Evolutionary conservation across 2,888 invertebrate genomes (phyloP), one percentile per base, ranked within the genome.

Genomic region (Mellilla xanthometata): DNA sequence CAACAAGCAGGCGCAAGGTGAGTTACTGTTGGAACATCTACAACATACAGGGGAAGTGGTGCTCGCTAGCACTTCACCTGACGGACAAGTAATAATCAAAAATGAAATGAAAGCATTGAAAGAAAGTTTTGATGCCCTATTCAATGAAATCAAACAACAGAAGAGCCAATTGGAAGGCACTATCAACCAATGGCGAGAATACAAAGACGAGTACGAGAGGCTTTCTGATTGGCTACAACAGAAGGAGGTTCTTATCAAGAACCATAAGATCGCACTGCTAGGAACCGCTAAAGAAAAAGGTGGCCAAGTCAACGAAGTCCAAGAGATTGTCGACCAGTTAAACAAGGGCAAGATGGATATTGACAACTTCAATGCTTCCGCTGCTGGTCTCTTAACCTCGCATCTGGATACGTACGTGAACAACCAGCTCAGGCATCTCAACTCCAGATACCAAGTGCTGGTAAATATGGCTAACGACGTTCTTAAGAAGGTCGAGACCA

Each of bases 201-300:
- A 96, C 82, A 97, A 97, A 78, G 97, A 97, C 68, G 97, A 97
- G 78, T 97, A 96, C 68, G 97, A 97, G 74, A 92, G 96, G 49
- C 83, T 97, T 9, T 96, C 96, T 36, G 97, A 97, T 75, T 97
- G 97, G 97, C 79, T 97, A 19, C 97, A 97, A 68, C 97, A 97
- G 76, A 96, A 96, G 66, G 97, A 97, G 64, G 96, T 97, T 62
- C 91, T 97, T 5, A 95, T 97, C 7, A 97, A 97, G 74, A 96
- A 96, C 43, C 96, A 97, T 64, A 97, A 97, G 78, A 92, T 96
- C 12, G 94, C 95, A 12, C 84, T 97, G 7, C 91, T 95, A 12
- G 93, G 96, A 2, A 95, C 94, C 41, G 90, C 96, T 0, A 91
- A 92, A 34, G 97, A 97, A 63, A 97, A 97, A 69, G 93, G 93